Evolutionary conservation across 1,140 invertebrate genomes (phyloP), one percentile per base, ranked within the genome.

Genomic region (Tetramorium simillimum): DNA sequence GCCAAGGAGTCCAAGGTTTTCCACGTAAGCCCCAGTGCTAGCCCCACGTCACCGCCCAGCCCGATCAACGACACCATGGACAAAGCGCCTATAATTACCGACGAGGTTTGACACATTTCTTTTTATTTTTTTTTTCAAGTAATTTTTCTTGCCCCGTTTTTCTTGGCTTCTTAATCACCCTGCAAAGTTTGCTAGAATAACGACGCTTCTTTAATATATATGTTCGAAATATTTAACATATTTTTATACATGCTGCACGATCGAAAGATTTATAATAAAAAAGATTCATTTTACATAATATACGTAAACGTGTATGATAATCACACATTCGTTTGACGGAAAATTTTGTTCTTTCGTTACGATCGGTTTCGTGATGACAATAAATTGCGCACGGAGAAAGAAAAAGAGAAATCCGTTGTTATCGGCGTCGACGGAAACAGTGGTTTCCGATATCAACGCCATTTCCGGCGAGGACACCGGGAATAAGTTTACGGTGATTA

Each of bases 1-100:
- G 96, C 96, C 33, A 97, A 97, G 95, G 97, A 97, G 94, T 40
- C 91, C 10, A 95, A 95, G 70, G 80, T 85, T 60, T 94, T 92
- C 75, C 92, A 95, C 89, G 93, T 93, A 49, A 95, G 93, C 67
- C 94, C 94, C 7, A 95, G 94, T 67, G 93, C 95, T 18, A 96
- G 95, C 80, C 95, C 95, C 14, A 96, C 95, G 14, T 96, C 95
- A 82, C 95, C 96, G 16, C 93, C 95, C 28, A 96, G 96, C 89
- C 95, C 95, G 21, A 82, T 95, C 89, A 93, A 95, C 93, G 93
- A 96, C 93, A 91, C 94, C 93, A 92, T 96, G 94, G 92, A 95
- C 77, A 95, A 95, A 86, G 63, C 95, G 90, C 90, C 95, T 84
- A 92, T 95, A 40, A 94, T 95, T 86, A 93, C 91, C 81, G 95